phyloP scores from a whole-genome alignment of 2,888 invertebrate genomes.

The Aphrophora alni region DNA sequence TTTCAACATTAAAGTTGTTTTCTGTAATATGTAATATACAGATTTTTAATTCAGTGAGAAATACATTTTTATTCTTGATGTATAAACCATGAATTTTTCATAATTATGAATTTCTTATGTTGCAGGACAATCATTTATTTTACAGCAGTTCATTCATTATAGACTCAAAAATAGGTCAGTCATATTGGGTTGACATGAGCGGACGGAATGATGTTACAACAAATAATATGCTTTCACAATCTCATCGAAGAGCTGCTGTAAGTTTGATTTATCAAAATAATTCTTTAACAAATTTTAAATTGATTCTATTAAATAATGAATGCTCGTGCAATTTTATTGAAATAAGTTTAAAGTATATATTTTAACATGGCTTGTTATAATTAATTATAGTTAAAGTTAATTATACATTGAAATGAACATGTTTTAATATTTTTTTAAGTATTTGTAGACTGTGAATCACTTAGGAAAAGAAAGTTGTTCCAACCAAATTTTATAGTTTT shows the following conservation, averaged over 20 bases:
- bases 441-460: too few relatives aligned
- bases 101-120: slow-evolving; percentile 17
- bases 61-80: neutral
- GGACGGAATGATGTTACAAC: slow-evolving; percentile 63
- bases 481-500: too few relatives aligned
- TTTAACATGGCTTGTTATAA: too few relatives aligned
- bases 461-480: too few relatives aligned
- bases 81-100: neutral
- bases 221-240: slow-evolving; percentile 77
- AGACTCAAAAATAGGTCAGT: slow-evolving; percentile 64
- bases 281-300: too few relatives aligned
- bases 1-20: too few relatives aligned
- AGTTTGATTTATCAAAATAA: slow-evolving; percentile 59
- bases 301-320: too few relatives aligned
- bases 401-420: too few relatives aligned
- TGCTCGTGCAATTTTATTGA: too few relatives aligned
- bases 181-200: slow-evolving; percentile 76
- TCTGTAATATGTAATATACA: neutral
- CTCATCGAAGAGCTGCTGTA: slow-evolving; percentile 86
- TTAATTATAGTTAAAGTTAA: too few relatives aligned
- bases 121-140: slow-evolving; percentile 75
- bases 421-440: too few relatives aligned
- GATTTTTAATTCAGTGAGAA: neutral
- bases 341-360: too few relatives aligned
- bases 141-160: slow-evolving; percentile 78